phyloP scores from a whole-genome alignment of 2,797 vertebrate species.

The Moxostoma hubbsi region DNA sequence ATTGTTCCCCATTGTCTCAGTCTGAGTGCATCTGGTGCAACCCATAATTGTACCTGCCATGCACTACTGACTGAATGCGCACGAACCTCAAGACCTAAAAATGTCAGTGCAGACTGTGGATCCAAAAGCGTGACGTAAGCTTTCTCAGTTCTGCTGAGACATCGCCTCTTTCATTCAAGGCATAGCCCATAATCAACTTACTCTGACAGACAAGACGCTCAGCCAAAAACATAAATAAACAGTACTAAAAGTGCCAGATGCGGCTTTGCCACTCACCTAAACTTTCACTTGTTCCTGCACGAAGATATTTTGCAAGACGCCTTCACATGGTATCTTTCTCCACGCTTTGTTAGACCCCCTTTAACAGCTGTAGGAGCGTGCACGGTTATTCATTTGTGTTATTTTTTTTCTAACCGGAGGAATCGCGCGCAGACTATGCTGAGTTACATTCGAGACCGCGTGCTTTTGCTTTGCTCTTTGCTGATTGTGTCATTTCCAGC shows the following conservation, averaged over 20 bases:
- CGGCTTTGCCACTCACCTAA: constrained; percentile 51
- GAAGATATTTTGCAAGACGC: constrained; percentile 53
- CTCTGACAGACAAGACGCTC: neutral
- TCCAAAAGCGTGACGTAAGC: constrained; percentile 39
- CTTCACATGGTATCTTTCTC: constrained; percentile 63
- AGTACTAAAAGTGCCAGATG: constrained; percentile 7
- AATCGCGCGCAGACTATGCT: neutral
- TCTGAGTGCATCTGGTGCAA: neutral
- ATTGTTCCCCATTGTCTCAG: constrained; percentile 23
- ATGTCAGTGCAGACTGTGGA: constrained; percentile 17
- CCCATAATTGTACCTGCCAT: constrained; percentile 22
- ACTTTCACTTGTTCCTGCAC: constrained; percentile 62
- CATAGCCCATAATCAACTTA: neutral
- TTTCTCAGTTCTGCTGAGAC: constrained; percentile 5
- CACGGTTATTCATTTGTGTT: constrained; percentile 7
- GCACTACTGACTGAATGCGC: neutral
- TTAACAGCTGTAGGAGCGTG: constrained; percentile 42
- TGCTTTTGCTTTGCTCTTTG: constrained; percentile 38
- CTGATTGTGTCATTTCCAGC: constrained; percentile 45
- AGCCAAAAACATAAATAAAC: neutral
- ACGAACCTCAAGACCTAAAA: constrained; percentile 19
- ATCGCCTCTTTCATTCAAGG: constrained; percentile 8
- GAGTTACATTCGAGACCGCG: constrained; percentile 14
- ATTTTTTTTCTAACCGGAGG: neutral
- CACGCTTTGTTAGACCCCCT: constrained; percentile 32